Base-by-base conservation (phyloP, 2,797 vertebrate species). In the Taenioides sp. region DNA sequence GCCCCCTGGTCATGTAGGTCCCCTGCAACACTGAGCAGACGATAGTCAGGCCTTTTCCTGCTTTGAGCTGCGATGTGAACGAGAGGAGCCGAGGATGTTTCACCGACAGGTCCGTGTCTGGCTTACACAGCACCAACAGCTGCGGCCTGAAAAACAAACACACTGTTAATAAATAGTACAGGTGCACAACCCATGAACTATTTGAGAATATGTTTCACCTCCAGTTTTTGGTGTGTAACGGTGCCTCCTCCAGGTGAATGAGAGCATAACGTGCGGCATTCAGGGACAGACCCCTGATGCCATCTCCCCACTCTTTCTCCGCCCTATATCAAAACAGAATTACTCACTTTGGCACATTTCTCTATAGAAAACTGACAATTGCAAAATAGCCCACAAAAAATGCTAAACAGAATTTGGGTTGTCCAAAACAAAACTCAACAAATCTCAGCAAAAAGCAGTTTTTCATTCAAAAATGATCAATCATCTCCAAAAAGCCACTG, bases 171-270 rank as follows among this genome's bases (percentile, higher is more conserved):
- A 52, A 12, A 52, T 18, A 50, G 9, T 11, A 27, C 23, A 65
- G 11, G 18, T 0, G 2, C 22, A 7, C 63, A 9, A 37, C 5
- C 20, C 18, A 60, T 63, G 49, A 66, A 66, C 17, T 16, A 2
- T 22, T 63, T 20, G 11, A 63, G n/a, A 17, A 60, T 2, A 69
- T 66, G 55, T 67, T 89, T 88, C 75, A 97, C 97, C 97, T 95
- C 97, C 97, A 99, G 90, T 99, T 99, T 87, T 99, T 99, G 72
- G 95, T 99, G 87, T 99, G 97, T 18, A 93, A 94, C 0, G 93
- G 95, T 0, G 91, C 92, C 0, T 97, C 96, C 83, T 99, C 97
- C 58, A 98, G 92, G 2, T 94, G 95, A 73, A 96, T 95, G 34
- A 99, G 93, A 67, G 97, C 97, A 0, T 96, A 98, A 20, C 94